Evolutionary conservation across 2,113 vertebrate species (phyloP).

Genomic region (Sinocyclocheilus anophthalmus): DNA sequence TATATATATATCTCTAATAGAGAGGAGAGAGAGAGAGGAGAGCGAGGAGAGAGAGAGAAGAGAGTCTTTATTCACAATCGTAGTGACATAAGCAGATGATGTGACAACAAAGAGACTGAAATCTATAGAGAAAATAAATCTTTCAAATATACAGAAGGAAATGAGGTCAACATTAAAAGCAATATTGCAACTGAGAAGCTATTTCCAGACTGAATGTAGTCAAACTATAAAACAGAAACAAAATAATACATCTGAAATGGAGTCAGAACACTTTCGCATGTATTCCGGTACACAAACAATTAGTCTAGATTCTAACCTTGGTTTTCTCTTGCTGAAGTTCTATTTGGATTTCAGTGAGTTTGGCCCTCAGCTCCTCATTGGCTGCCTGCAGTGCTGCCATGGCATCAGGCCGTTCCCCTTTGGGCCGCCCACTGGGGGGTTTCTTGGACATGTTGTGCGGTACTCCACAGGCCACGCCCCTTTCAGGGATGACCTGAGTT

Average conservation of each 20-base stretch:
- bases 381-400: conserved; percentile 87
- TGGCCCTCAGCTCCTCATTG: conserved; percentile 95
- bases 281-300: too few species aligned
- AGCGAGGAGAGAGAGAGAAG: too few species aligned
- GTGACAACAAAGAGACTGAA: conserved; percentile 6
- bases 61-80: neutral
- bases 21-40: too few species aligned
- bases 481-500: conserved; percentile 60
- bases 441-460: conserved; percentile 89
- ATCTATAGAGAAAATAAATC: neutral
- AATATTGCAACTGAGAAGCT: neutral
- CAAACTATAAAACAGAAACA: neutral
- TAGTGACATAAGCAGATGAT: neutral
- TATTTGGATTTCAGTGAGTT: conserved; percentile 95
- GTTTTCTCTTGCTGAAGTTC: conserved; percentile 97
- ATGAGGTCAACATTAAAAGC: neutral
- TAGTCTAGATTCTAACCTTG: conserved; percentile 77
- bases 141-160: neutral
- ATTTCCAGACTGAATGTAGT: neutral
- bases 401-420: conserved; percentile 82
- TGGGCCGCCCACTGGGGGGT: conserved; percentile 74
- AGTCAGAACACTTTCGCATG: neutral
- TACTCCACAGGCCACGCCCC: conserved; percentile 51
- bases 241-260: neutral
- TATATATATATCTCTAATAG: too few species aligned